Conservation (phyloP, 2,888 invertebrate genomes). For the Lasioglossum vierecki region DNA sequence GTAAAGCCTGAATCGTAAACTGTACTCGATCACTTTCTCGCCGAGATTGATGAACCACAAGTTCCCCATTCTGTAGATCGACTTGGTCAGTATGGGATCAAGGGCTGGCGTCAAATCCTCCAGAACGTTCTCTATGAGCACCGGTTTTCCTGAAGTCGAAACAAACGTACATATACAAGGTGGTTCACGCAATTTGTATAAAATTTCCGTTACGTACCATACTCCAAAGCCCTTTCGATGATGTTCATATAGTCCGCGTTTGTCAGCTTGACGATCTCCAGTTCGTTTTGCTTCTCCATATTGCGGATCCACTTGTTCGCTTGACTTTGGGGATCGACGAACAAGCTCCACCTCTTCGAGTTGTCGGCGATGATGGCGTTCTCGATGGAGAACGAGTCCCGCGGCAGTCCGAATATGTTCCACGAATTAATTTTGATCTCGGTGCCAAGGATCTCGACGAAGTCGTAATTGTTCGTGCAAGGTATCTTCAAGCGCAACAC, state of each 20-base stretch:
- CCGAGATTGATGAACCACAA: constrained; percentile 85
- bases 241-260: constrained; percentile 84
- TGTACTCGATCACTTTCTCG: constrained; percentile 85
- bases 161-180: not conserved
- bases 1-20: constrained; percentile 84
- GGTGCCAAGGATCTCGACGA: constrained; percentile 85
- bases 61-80: constrained; percentile 85
- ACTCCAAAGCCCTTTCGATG: constrained; percentile 55
- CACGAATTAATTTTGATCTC: constrained; percentile 86
- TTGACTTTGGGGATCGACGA: constrained; percentile 88
- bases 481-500: constrained; percentile 84
- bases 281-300: constrained; percentile 85
- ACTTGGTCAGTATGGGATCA: constrained; percentile 85
- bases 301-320: constrained; percentile 88
- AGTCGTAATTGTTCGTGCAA: constrained; percentile 85
- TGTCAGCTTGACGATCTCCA: constrained; percentile 85
- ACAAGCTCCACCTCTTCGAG: constrained; percentile 86
- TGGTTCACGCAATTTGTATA: not conserved
- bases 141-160: constrained; percentile 86
- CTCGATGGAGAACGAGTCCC: constrained; percentile 87
- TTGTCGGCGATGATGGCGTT: constrained; percentile 88
- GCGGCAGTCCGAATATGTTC: constrained; percentile 87
- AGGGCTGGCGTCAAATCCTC: constrained; percentile 85
- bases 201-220: constrained; percentile 38
- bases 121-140: constrained; percentile 87